Percentiles rank a stretch among this genome's conserved stretches.
These are phyloP conservation scores for Rhabdomys dilectus DNA, from an alignment of 2,113 vertebrate species.

Conservation along the genomic window DNA sequence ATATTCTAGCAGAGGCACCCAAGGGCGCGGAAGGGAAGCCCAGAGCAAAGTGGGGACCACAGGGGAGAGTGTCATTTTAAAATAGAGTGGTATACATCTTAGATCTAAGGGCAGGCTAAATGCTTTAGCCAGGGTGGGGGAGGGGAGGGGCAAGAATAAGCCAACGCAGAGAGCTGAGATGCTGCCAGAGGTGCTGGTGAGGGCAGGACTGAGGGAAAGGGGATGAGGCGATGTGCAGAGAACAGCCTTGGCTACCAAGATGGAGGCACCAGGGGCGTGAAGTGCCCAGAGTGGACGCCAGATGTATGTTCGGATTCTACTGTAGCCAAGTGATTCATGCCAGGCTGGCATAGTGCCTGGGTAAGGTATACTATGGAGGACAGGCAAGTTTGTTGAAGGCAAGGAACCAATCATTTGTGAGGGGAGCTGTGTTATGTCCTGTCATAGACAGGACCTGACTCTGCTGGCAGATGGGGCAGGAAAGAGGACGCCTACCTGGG, in stretches of 20 bases:
- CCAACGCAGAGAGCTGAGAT: background rate
- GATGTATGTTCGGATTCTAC: background rate
- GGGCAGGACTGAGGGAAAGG: background rate
- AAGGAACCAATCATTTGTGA: background rate
- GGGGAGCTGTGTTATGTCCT: background rate
- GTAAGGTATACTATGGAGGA: background rate
- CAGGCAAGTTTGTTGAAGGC: conserved; percentile 45
- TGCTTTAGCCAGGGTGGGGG: background rate
- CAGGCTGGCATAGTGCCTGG: background rate
- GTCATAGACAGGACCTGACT: conserved; percentile 53
- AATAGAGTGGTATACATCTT: background rate
- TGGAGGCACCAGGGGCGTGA: background rate
- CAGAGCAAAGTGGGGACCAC: background rate
- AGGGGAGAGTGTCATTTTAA: background rate
- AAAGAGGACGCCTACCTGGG: conserved; percentile 89
- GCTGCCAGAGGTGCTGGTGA: background rate
- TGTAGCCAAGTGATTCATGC: background rate
- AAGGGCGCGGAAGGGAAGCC: background rate
- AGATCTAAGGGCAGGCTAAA: background rate
- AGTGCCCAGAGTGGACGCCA: background rate
- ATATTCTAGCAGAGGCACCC: background rate
- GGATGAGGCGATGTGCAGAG: background rate
- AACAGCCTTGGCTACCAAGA: conserved; percentile 20
- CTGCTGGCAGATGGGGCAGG: conserved; percentile 50
- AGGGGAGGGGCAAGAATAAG: background rate